Percentiles rank a stretch among this genome's conserved stretches.
Evolutionary conservation across 2,888 invertebrate genomes (phyloP).

Genomic region (Melinopterus prodromus): DNA sequence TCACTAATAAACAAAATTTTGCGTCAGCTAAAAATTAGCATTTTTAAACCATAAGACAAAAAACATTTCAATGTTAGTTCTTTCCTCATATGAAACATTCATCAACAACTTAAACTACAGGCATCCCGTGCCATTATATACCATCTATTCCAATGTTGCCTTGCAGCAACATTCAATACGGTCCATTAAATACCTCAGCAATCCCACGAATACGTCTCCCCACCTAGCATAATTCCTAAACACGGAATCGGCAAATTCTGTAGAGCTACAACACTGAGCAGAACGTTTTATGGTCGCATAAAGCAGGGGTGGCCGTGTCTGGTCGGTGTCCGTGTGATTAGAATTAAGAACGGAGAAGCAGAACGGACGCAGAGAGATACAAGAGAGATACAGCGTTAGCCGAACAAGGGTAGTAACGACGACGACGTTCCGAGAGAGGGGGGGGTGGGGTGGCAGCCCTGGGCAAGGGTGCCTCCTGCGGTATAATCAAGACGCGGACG

Average conservation of each 20-base stretch:
- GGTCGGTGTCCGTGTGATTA: slow-evolving; percentile 4
- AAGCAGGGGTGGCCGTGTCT: not conserved
- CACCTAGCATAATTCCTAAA: not conserved
- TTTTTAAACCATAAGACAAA: no score
- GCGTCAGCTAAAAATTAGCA: no score
- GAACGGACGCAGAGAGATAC: not conserved
- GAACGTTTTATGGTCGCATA: not conserved
- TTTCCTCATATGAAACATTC: no score
- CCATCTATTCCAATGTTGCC: not conserved
- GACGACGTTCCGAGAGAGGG: not conserved
- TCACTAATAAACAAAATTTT: no score
- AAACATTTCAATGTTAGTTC: no score
- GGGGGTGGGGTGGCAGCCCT: not conserved
- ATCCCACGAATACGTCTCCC: not conserved
- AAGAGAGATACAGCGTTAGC: not conserved
- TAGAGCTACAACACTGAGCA: not conserved
- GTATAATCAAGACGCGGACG: slow-evolving; percentile 16
- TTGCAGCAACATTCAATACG: not conserved
- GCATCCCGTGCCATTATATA: not conserved
- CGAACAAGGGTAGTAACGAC: not conserved
- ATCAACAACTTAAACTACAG: no score
- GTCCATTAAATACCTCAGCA: not conserved
- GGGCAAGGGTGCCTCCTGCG: slow-evolving; percentile 13
- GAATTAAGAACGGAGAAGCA: not conserved
- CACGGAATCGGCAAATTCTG: slow-evolving; percentile 4